Base-by-base conservation (phyloP, 2,797 vertebrate species). In the Anabacerthia variegaticeps region DNA sequence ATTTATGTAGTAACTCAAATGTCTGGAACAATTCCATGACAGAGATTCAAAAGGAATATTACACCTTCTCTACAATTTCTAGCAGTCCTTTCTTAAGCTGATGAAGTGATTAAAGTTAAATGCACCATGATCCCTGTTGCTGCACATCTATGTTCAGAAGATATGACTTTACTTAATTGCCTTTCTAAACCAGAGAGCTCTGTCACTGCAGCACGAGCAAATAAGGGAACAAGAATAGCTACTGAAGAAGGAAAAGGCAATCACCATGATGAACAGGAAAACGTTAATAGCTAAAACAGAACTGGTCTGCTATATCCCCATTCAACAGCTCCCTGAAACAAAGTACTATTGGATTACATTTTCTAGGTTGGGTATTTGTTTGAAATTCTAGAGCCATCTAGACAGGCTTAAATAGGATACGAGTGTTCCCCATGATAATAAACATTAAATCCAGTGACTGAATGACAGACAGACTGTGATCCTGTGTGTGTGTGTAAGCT, bases 301-400 rank as follows among this genome's bases (percentile, higher is more conserved):
- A 69, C 52, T 39, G 28, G 30, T 71, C 61, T 69, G 24, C 62
- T 88, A 48, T 11, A 46, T 59, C 69, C 62, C 73, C 48, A 22
- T 93, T 86, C 83, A 86, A 67, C 51, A 73, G 26, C 79, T 86
- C 69, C 59, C 87, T 89, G 37, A 93, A 94, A 74, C 73, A 80
- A 93, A 89, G n/a, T 44, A 15, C 58, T 78, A 49, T 93, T 66
- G 83, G 79, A 85, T 93, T 88, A 88, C 55, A 63, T 84, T 96
- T 94, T 65, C 75, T 68, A 86, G 56, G 51, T 3, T 76, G 73
- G 17, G 69, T 84, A 80, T 88, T 82, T 5, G 2, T 51, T 52
- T 92, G 88, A 96, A 94, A 96, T 94, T 95, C 89, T 94, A 93
- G 89, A 95, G 66, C 80, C 83, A 92, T 67, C 91, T 94, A 94